These are phyloP conservation scores for Drosophila auraria DNA, from an alignment of 1,140 invertebrate species.

Conservation along the genomic window DNA sequence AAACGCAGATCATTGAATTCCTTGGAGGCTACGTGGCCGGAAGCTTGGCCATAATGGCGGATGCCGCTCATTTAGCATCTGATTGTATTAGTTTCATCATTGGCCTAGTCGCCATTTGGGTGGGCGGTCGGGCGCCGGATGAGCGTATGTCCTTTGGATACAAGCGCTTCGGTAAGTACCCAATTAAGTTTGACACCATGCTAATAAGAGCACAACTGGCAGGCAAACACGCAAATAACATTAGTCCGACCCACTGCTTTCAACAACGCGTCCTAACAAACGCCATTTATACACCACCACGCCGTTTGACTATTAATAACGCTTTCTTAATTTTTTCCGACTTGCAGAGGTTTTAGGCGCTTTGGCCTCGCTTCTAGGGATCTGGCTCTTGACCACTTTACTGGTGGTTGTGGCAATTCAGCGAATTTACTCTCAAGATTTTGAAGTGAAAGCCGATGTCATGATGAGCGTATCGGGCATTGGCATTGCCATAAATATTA, in stretches of 20 bases:
- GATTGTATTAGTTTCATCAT: slow-evolving; percentile 94
- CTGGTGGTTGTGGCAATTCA: slow-evolving; percentile 92
- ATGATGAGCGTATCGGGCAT: slow-evolving; percentile 95
- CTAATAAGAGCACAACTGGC: slow-evolving; percentile 44
- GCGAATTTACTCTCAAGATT: slow-evolving; percentile 90
- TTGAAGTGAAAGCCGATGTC: slow-evolving; percentile 92
- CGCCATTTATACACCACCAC: slow-evolving; percentile 39
- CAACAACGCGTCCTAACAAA: slow-evolving; percentile 3
- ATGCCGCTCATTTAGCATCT: slow-evolving; percentile 93
- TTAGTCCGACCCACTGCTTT: not conserved
- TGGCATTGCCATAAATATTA: slow-evolving; percentile 93
- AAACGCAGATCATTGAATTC: slow-evolving; percentile 88
- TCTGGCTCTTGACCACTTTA: slow-evolving; percentile 95
- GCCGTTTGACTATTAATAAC: not conserved
- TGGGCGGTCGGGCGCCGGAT: slow-evolving; percentile 88
- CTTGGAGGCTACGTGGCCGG: slow-evolving; percentile 92
- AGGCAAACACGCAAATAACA: not conserved
- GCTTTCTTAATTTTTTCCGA: not conserved
- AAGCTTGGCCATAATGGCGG: slow-evolving; percentile 93
- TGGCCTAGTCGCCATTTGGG: slow-evolving; percentile 90
- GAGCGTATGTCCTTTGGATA: slow-evolving; percentile 92
- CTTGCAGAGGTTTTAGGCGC: slow-evolving; percentile 89
- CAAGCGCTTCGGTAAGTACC: slow-evolving; percentile 89
- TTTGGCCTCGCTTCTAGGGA: slow-evolving; percentile 88
- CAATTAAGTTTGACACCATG: slow-evolving; percentile 62